Evolutionary conservation across 2,113 vertebrate genomes (phyloP), one percentile per base, ranked within the genome.

Genomic region (Petromus typicus): DNA sequence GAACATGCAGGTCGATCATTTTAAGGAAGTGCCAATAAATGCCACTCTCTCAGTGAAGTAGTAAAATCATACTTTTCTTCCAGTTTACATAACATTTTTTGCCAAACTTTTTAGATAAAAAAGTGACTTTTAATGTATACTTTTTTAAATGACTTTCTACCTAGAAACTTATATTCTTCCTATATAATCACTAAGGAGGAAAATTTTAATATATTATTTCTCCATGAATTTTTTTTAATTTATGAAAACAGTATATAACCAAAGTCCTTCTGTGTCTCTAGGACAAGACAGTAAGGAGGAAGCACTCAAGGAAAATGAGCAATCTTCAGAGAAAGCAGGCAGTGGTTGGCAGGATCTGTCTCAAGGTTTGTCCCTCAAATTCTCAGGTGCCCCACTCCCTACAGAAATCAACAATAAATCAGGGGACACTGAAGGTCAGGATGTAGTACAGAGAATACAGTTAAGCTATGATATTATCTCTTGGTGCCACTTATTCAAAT

Each of bases 141-240:
- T 82, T 86, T 93, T 79, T 63, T 56, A 73, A 51, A 85, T 78
- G 27, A 88, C 37, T 84, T 80, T 69, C n/a, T 69, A 81, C 11
- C 23, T 88, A 54, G 56, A 92, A 95, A 32, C 6, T 59, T 48
- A 59, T 71, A 12, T 63, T 78, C 66, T 67, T 90, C 45, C n/a
- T n/a, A 20, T 51, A 25, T 71, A 87, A 61, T 37, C 91, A 1
- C 64, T 89, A 59, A 54, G 40, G 59, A 14, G 2, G 2, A 20
- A 75, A 10, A 5, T 43, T 86, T 61, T 56, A 91, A 84, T 48
- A n/a, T 2, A 79, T 61, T 78, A 89, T 96, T 4, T 78, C 16
- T 78, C 83, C n/a, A n/a, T 51, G 57, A 40, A 27, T 27, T 87
- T 80, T 96, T 90, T 95, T 76, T 71, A 91, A 94, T 1, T 45